Evolutionary conservation across 2,888 invertebrate species (phyloP).

Genomic region (Galerucella nymphaeae): DNA sequence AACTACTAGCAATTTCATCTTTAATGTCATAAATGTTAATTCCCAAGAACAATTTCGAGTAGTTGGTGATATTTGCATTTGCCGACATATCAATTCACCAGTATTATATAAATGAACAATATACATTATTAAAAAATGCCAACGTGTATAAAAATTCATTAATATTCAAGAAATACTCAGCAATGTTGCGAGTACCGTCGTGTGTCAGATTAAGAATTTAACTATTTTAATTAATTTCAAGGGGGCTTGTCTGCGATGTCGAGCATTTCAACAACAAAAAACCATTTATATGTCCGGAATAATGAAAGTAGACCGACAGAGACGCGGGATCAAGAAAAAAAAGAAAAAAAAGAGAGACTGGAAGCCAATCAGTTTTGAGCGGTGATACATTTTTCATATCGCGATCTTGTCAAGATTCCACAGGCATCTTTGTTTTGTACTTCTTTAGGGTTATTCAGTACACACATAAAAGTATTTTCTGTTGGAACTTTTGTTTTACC

Average conservation of each 20-base stretch:
- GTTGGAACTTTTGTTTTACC: background rate
- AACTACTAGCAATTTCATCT: too few relatives aligned
- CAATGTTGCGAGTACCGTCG: slow-evolving; percentile 33
- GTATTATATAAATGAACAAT: too few relatives aligned
- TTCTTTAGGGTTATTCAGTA: slow-evolving; percentile 42
- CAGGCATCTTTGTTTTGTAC: slow-evolving; percentile 58
- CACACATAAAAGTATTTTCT: slow-evolving; percentile 29
- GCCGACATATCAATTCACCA: too few relatives aligned
- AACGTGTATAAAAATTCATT: slow-evolving; percentile 19
- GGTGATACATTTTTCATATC: slow-evolving; percentile 64
- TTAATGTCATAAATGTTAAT: too few relatives aligned
- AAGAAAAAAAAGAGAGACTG: slow-evolving; percentile 43
- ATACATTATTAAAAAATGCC: slow-evolving; percentile 12
- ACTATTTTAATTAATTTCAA: slow-evolving; percentile 54
- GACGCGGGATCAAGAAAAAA: slow-evolving; percentile 38
- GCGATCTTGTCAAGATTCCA: slow-evolving; percentile 60
- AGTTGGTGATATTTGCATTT: too few relatives aligned
- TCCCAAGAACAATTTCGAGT: too few relatives aligned
- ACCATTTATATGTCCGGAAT: slow-evolving; percentile 53
- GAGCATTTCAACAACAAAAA: slow-evolving; percentile 51
- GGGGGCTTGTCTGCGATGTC: slow-evolving; percentile 47
- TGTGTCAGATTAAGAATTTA: slow-evolving; percentile 44
- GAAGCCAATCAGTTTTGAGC: slow-evolving; percentile 57
- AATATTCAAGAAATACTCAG: slow-evolving; percentile 26
- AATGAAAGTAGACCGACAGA: slow-evolving; percentile 55